Evolutionary conservation across 2,113 vertebrate species (phyloP), one percentile per base, ranked within the genome.

Genomic region (Agapornis roseicollis): DNA sequence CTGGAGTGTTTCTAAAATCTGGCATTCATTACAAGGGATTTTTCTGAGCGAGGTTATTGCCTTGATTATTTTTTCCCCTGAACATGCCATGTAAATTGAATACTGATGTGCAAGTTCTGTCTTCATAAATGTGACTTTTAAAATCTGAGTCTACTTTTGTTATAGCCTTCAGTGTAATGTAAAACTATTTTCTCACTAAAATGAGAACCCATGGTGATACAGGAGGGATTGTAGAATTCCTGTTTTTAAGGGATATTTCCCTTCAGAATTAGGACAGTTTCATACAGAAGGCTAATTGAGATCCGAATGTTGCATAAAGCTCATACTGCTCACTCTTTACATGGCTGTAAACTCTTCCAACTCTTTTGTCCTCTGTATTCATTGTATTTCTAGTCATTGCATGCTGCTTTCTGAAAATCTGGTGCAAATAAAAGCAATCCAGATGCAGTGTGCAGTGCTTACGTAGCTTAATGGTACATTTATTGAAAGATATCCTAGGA

Each of bases 11-110:
- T 95, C 93, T 92, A 14, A 90, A 97, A 92, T 95, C 96, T 97
- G 96, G 96, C 93, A 90, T 95, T 96, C 90, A 95, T 97, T 97
- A 96, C 79, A 71, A 96, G 89, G 68, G 87, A 90, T 88, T 94
- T 95, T 96, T 94, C 87, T 83, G 78, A 90, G 87, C 19, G 0
- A 42, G 53, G 85, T 92, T 97, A 90, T 81, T 95, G 85, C 69
- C 86, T 90, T 93, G 92, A 95, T 93, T 94, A 80, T 85, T 96
- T 96, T 97, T 96, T 92, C 72, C 87, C 76, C 87, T 81, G 93
- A 92, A 96, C 87, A 88, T 94, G 89, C 96, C 93, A 94, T 97
- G 42, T 91, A 94, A 96, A 95, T 94, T 95, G 95, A 93, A 96
- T 72, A 94, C 94, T 37, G 93, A 97, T 96, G 97, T 97, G 89